Evolutionary conservation across 2,113 vertebrate species (phyloP), one percentile per base, ranked within the genome.

Genomic region (Apaloderma vittatum): DNA sequence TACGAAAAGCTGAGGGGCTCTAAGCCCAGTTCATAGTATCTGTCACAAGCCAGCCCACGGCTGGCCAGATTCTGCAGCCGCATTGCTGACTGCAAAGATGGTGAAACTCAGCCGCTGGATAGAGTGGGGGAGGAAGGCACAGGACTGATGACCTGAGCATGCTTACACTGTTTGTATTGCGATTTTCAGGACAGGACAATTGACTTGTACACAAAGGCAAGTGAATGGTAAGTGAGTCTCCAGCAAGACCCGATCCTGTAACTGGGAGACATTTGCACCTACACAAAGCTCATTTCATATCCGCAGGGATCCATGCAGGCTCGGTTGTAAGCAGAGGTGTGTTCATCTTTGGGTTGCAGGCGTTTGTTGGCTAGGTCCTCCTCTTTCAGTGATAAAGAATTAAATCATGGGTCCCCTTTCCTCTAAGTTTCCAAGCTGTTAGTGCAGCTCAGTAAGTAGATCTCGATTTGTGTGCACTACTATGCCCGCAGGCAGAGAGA

Each of bases 181-280:
- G 2, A 66, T 97, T 96, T 95, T 79, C 96, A 99, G 98, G 93
- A 81, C 43, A 97, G 96, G 88, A 97, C 96, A 70, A 97, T 98
- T 95, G 98, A 98, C 91, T 92, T 99, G 94, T 96, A 98, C 40
- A 70, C 98, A 96, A 98, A 97, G 84, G 89, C 98, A 88, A 97
- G 54, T 77, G 93, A 97, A 89, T 98, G 98, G 98, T 99, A 98
- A 98, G 93, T 96, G 45, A 85, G n/a, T 51, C 34, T 91, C 65
- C 86, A 87, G 54, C 57, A 88, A 95, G 43, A 67, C 15, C 73
- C 70, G 72, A 43, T 65, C 24, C 49, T 78, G 23, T 88, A 54
- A 72, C 30, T 71, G 59, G 21, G 73, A 71, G 52, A 11, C 15
- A 22, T 75, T 40, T 68, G 49, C 8, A 55, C 23, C 32, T 66